A percentile compares a stretch with the other conserved stretches of the same genome.
Conservation (phyloP, 2,113 vertebrate genomes). For the Setophaga petechia region DNA sequence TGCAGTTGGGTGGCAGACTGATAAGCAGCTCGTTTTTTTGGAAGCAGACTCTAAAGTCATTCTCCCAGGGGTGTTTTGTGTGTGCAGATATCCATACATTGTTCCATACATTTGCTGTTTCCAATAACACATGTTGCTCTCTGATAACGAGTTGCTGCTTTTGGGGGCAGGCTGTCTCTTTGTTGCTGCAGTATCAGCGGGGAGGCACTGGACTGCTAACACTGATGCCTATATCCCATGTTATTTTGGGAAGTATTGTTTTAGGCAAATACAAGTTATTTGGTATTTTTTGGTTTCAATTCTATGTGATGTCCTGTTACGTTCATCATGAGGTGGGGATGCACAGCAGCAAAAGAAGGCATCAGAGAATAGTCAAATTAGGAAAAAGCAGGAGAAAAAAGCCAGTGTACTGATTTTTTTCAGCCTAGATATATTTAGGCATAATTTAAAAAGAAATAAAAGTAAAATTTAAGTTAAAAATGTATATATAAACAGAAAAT, state of each 20-base stretch:
- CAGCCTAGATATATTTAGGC: not conserved
- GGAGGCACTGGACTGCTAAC: not conserved
- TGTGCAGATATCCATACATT: conserved; percentile 24
- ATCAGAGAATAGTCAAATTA: not conserved
- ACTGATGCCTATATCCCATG: not conserved
- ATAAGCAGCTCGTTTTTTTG: not conserved
- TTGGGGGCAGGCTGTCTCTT: not conserved
- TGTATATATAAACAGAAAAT: not conserved
- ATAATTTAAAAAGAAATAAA: not conserved
- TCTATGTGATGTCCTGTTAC: not conserved
- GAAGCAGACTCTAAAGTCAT: not conserved
- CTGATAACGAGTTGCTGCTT: conserved; percentile 19
- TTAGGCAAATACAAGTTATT: not conserved
- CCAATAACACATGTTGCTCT: not conserved
- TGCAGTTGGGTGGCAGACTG: not conserved
- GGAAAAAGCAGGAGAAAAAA: not conserved
- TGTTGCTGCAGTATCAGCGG: not conserved
- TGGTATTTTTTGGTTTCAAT: not conserved
- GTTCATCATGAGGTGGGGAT: not conserved
- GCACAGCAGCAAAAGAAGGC: not conserved
- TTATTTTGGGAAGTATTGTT: not conserved
- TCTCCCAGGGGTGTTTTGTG: not conserved
- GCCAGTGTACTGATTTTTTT: not conserved
- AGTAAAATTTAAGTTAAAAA: not conserved
- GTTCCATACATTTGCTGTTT: not conserved